Conservation (phyloP, 2,797 vertebrate genomes). For the Momotus momota region DNA sequence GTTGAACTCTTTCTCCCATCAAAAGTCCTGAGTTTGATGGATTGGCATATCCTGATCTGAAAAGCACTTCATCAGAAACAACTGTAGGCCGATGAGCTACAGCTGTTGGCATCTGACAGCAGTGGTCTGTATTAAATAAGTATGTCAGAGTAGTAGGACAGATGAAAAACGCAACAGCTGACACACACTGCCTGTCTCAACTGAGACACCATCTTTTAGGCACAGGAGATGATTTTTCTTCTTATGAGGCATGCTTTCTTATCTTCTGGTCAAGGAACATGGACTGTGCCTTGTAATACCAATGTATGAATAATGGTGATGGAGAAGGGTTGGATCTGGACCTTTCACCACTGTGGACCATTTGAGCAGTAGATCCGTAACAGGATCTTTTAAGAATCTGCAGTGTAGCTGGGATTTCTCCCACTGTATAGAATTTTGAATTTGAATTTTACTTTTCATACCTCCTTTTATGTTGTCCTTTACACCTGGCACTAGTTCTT, state of each 20-base stretch:
- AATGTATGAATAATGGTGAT: background rate
- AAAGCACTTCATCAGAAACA: conserved; percentile 36
- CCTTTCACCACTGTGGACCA: background rate
- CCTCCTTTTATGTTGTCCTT: background rate
- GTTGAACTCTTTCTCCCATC: conserved; percentile 11
- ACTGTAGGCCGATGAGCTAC: background rate
- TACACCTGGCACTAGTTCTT: background rate
- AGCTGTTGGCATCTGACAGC: conserved; percentile 50
- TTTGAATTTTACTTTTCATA: background rate
- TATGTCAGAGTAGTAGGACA: background rate
- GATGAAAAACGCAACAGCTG: conserved; percentile 19
- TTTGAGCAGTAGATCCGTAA: background rate
- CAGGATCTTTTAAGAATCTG: background rate
- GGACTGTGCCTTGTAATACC: background rate
- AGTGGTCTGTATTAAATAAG: background rate
- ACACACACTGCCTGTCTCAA: background rate
- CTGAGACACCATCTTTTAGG: background rate
- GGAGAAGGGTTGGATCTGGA: background rate
- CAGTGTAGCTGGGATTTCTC: background rate
- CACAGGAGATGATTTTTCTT: background rate
- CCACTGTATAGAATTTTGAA: background rate
- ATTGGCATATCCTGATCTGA: conserved; percentile 44
- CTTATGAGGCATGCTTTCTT: background rate
- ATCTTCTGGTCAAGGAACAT: background rate
- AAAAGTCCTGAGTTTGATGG: background rate